Evolutionary conservation across 2,888 invertebrate species (phyloP).

Genomic region (Lymantria dispar): DNA sequence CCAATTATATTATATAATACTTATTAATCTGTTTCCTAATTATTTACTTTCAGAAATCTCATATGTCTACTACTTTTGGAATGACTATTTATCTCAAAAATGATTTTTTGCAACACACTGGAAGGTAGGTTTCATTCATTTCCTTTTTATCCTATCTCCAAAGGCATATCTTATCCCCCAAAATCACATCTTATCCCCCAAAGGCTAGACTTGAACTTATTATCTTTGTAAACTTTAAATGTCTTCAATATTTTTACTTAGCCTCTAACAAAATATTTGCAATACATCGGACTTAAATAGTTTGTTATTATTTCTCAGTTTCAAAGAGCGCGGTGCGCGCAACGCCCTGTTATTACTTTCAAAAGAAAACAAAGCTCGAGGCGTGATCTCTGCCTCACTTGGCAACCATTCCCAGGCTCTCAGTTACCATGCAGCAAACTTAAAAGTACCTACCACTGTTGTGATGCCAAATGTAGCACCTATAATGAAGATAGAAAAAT

Average conservation of each 20-base stretch:
- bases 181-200: too few species aligned
- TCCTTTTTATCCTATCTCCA: background rate
- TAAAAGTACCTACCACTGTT: slow-evolving; percentile 89
- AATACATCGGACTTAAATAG: background rate
- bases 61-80: slow-evolving; percentile 88
- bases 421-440: slow-evolving; percentile 89
- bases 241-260: too few species aligned
- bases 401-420: slow-evolving; percentile 95
- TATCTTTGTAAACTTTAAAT: too few species aligned
- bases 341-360: slow-evolving; percentile 90
- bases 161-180: too few species aligned
- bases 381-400: slow-evolving; percentile 96
- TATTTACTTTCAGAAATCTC: slow-evolving; percentile 86
- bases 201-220: too few species aligned
- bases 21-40: background rate
- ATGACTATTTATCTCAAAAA: slow-evolving; percentile 97
- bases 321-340: slow-evolving; percentile 96
- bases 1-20: background rate
- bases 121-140: slow-evolving; percentile 84
- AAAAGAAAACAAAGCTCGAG: slow-evolving; percentile 86
- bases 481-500: slow-evolving; percentile 97
- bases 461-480: slow-evolving; percentile 98
- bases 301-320: slow-evolving; percentile 76
- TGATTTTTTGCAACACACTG: slow-evolving; percentile 97
- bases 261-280: too few species aligned